Conservation (phyloP, 2,888 invertebrate species). For the Hipparchia semele region DNA sequence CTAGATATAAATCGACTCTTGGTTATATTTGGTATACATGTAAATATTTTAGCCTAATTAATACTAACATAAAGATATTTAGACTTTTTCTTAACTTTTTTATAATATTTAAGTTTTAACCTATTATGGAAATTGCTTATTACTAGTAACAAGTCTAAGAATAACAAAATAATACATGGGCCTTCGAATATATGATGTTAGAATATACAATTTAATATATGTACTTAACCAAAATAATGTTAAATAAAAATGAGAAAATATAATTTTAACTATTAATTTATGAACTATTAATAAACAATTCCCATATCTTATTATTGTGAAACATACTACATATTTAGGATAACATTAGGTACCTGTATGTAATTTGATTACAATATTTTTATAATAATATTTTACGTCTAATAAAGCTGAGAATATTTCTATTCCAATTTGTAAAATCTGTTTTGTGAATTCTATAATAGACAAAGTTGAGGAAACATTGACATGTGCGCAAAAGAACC, state of each 20-base stretch:
- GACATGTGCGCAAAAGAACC: not conserved
- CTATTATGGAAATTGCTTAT: constrained; percentile 2
- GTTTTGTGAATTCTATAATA: not conserved
- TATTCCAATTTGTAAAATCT: not conserved
- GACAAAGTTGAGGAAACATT: not conserved
- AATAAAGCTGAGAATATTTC: constrained; percentile 1
- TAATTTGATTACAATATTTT: constrained; percentile 27
- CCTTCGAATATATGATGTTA: not conserved
- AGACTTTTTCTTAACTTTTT: not conserved
- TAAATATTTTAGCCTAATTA: constrained; percentile 10
- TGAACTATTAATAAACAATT: constrained; percentile 1
- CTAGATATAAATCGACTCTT: constrained; percentile 14
- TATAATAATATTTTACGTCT: constrained; percentile 15
- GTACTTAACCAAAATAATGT: not conserved
- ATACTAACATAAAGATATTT: constrained; percentile 10
- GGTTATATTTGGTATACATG: constrained; percentile 28
- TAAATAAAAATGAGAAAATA: not conserved
- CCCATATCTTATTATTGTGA: not conserved
- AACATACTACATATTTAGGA: constrained; percentile 20
- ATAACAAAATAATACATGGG: not conserved
- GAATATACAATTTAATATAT: not conserved
- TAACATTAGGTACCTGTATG: constrained; percentile 21
- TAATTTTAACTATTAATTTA: not conserved
- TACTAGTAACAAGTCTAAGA: not conserved
- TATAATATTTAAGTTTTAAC: not conserved